Evolutionary conservation across 2,797 vertebrate genomes (phyloP), one percentile per base, ranked within the genome.

Genomic region (Rhabdomys pumilio): DNA sequence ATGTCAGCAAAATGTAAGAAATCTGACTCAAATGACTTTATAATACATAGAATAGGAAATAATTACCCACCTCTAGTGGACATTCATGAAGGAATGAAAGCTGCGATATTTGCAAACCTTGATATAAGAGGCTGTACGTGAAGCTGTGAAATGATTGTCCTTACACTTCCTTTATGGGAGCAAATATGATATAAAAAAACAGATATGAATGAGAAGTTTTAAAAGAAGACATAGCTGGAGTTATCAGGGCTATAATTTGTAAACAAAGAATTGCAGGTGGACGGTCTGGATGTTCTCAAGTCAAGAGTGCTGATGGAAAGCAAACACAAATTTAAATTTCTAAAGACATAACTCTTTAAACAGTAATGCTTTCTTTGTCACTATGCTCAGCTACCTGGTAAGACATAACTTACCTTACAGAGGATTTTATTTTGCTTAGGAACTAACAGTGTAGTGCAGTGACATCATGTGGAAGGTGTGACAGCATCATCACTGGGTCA

Each of bases 401-500:
- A 19, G 5, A 59, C 9, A 5, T 2, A 59, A 41, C 24, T 57
- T 17, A 38, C 9, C 22, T 5, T 4, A 73, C 24, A 57, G 4
- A 57, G 22, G 26, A 31, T 31, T 87, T 29, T 17, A 38, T 73
- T 55, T 75, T 55, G 9, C 15, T 41, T 15, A 44, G 24, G n/a
- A 41, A 13, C n/a, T 1, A 10, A n/a, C 26, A 44, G 7, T 26
- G 13, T 7, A 87, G 22, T 38, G 34, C 7, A 87, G 67, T 24
- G 10, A 72, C 69, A 41, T 87, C 34, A 57, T 12, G 8, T 4
- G 10, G 9, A 87, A 75, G 15, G n/a, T 17, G 20, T 13, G 8
- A 22, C 0, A 31, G n/a, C 57, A 41, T 2, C 2, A 63, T 38
- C 4, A 1, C 3, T 38, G 31, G 31, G 47, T 31, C 29, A 24